Evolutionary conservation across 2,888 invertebrate genomes (phyloP).

Genomic region (Cyclophora punctaria): DNA sequence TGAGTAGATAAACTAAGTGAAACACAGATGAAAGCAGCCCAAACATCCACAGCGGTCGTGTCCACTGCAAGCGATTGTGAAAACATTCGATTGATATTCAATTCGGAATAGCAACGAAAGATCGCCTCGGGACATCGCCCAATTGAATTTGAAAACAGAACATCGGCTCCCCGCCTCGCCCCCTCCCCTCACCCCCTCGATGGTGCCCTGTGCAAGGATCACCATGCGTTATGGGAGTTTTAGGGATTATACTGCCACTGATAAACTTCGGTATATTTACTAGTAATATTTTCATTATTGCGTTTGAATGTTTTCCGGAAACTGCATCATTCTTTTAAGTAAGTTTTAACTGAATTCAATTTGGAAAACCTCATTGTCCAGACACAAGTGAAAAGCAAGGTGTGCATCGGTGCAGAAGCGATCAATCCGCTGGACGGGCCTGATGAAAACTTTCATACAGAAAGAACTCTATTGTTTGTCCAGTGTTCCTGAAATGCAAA

Average conservation of each 20-base stretch:
- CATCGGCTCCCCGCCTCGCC: conserved; percentile 37
- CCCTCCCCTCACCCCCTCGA: conserved; percentile 14
- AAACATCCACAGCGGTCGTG: conserved; percentile 23
- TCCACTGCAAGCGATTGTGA: conserved; percentile 43
- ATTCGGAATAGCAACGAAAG: conserved; percentile 66
- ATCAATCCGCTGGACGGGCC: too few relatives aligned
- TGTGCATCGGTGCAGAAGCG: too few relatives aligned
- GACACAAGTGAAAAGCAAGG: too few relatives aligned
- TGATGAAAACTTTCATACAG: too few relatives aligned
- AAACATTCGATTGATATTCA: conserved; percentile 68
- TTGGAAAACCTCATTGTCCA: too few relatives aligned
- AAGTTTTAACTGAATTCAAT: too few relatives aligned
- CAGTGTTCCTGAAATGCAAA: too few relatives aligned
- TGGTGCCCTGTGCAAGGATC: conserved; percentile 20
- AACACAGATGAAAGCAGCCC: not conserved
- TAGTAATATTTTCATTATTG: not conserved
- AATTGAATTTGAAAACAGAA: conserved; percentile 73
- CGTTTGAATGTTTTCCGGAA: not conserved
- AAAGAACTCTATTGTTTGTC: too few relatives aligned
- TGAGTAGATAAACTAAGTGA: too few relatives aligned
- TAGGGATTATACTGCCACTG: too few relatives aligned
- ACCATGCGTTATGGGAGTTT: conserved; percentile 22
- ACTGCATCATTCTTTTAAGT: not conserved
- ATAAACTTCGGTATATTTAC: too few relatives aligned
- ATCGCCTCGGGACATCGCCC: conserved; percentile 70